A percentile compares a stretch with the other conserved stretches of the same genome.
phyloP scores from a whole-genome alignment of 2,888 invertebrate genomes.

The Camptogramma bilineatum region DNA sequence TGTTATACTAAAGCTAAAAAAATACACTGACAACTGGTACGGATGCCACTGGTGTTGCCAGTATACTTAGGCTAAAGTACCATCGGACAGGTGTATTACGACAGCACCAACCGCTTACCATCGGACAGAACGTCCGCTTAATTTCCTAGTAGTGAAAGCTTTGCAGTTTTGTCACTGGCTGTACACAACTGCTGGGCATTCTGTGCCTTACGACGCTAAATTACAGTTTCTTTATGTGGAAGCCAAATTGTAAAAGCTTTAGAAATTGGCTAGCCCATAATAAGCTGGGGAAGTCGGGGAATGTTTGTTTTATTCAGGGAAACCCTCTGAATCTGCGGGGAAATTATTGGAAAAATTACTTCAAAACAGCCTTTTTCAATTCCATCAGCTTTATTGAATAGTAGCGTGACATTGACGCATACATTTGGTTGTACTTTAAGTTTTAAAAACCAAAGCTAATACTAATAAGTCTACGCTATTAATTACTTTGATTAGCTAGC shows the following conservation, averaged over 20 bases:
- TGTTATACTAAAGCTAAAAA: no score
- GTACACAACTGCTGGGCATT: slow-evolving; percentile 18
- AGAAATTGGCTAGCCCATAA: slow-evolving; percentile 34
- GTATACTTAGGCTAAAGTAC: no score
- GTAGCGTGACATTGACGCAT: background rate
- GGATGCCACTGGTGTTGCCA: no score
- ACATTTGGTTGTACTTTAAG: no score
- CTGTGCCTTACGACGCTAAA: slow-evolving; percentile 34
- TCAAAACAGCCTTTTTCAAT: background rate
- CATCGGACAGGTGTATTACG: no score
- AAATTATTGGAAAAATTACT: background rate
- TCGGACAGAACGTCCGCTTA: no score
- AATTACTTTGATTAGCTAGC: no score
- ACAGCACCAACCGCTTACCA: no score
- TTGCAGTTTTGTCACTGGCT: slow-evolving; percentile 14
- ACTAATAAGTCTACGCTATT: no score
- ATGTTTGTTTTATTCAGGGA: slow-evolving; percentile 21
- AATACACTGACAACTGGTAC: no score
- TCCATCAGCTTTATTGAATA: background rate
- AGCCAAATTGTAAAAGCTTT: slow-evolving; percentile 38
- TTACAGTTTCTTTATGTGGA: slow-evolving; percentile 38
- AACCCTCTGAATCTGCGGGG: slow-evolving; percentile 1
- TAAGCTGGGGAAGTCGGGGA: slow-evolving; percentile 20
- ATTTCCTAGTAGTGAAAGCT: background rate
- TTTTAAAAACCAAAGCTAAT: no score